phyloP scores from a whole-genome alignment of 2,113 vertebrate genomes.

The Tursiops truncatus region DNA sequence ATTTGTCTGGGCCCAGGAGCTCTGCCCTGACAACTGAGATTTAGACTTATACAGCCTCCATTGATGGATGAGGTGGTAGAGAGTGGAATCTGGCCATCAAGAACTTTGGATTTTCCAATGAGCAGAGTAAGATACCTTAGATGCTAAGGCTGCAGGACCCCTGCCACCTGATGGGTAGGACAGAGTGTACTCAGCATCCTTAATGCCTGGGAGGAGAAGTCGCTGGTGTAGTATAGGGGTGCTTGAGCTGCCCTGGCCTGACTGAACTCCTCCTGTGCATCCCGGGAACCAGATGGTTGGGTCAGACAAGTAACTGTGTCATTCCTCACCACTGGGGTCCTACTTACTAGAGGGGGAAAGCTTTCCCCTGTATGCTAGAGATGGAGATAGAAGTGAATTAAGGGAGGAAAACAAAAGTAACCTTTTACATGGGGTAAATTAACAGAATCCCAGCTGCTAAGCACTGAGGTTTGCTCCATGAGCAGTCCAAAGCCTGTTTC shows the following conservation, averaged over 20 bases:
- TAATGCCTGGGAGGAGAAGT: not conserved
- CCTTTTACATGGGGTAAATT: not conserved
- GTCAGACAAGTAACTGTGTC: not conserved
- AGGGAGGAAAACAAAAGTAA: not conserved
- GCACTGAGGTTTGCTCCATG: not conserved
- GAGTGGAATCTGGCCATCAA: not conserved
- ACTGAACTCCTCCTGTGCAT: not conserved
- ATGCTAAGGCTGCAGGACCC: not conserved
- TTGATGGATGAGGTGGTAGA: not conserved
- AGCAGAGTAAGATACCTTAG: not conserved
- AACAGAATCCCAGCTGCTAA: not conserved
- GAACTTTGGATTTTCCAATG: not conserved
- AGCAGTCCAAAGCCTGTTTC: not conserved
- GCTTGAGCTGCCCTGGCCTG: not conserved
- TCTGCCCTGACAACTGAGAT: not conserved
- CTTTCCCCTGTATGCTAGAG: not conserved
- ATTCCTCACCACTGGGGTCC: not conserved
- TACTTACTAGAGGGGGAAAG: not conserved
- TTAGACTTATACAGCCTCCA: not conserved
- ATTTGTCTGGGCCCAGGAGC: not conserved
- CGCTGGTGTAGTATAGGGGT: fast-evolving
- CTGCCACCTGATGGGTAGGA: not conserved
- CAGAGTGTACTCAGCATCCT: not conserved
- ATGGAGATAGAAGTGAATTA: not conserved
- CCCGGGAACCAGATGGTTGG: fast-evolving